These are phyloP conservation scores for Xestoiulus laeticollis DNA, from an alignment of 2,888 invertebrate species.

Conservation along the genomic window DNA sequence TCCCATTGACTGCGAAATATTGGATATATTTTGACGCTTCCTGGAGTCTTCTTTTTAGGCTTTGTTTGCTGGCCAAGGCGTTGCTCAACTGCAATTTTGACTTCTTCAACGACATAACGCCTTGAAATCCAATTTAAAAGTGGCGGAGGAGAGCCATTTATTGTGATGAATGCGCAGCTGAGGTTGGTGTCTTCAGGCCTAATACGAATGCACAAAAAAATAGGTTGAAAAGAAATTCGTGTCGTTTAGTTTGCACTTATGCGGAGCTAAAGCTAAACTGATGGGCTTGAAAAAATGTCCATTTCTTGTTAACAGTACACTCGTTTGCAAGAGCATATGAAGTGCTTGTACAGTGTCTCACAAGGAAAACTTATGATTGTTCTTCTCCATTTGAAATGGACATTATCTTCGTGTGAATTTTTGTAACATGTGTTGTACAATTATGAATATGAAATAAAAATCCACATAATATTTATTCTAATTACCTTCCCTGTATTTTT, in stretches of 20 bases:
- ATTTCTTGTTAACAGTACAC: not conserved
- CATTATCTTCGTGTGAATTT: too few species aligned
- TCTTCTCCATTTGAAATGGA: too few species aligned
- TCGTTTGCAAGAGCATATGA: too few species aligned
- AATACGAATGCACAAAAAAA: not conserved
- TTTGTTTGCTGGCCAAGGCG: not conserved
- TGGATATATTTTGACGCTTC: constrained; percentile 12
- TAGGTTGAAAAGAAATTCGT: not conserved
- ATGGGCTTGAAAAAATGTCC: not conserved
- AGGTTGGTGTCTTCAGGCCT: constrained; percentile 20
- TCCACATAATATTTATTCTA: too few species aligned
- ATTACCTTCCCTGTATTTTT: too few species aligned
- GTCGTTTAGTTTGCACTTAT: constrained; percentile 25
- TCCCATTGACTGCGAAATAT: constrained; percentile 30
- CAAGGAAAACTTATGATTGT: too few species aligned
- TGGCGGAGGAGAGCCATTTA: constrained; percentile 23
- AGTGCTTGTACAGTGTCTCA: too few species aligned
- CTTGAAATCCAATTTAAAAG: constrained; percentile 29
- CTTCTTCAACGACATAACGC: constrained; percentile 35
- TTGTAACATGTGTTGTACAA: too few species aligned
- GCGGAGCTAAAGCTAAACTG: not conserved
- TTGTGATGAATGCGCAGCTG: constrained; percentile 23
- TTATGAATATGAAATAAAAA: too few species aligned
- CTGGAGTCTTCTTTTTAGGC: not conserved
- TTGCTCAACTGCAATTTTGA: not conserved